Conservation (phyloP, 2,113 vertebrate genomes). For the Etheostoma cragini region DNA sequence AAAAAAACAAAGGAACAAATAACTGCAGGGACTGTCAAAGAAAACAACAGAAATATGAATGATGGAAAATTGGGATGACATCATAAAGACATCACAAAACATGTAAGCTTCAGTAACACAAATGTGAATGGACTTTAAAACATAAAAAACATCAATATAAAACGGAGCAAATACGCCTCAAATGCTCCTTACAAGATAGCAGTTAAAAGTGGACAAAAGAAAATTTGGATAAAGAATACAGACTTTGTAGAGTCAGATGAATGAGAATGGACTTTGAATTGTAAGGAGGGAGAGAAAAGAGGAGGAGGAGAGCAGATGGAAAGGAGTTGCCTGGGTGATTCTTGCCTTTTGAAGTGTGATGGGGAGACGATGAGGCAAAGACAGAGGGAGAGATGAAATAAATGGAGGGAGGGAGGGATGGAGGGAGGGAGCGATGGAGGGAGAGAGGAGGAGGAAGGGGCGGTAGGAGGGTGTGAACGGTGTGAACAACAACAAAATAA, state of each 20-base stretch:
- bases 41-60: background rate
- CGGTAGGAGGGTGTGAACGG: slow-evolving; percentile 16
- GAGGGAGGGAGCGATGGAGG: background rate
- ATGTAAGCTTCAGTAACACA: too few species aligned
- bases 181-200: background rate
- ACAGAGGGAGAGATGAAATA: slow-evolving; percentile 39
- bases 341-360: slow-evolving; percentile 71
- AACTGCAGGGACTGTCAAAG: background rate
- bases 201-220: background rate
- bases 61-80: background rate
- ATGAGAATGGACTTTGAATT: background rate
- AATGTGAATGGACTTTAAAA: background rate
- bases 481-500: slow-evolving; percentile 56
- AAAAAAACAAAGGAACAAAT: background rate
- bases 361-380: slow-evolving; percentile 55
- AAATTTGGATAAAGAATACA: slow-evolving; percentile 7
- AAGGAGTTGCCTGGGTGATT: slow-evolving; percentile 75
- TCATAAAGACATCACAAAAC: background rate
- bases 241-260: background rate
- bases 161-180: background rate
- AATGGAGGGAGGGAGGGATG: background rate
- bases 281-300: slow-evolving; percentile 9
- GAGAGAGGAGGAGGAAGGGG: background rate
- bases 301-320: slow-evolving; percentile 68
- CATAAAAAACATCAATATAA: background rate